Evolutionary conservation across 1,140 invertebrate species (phyloP), one percentile per base, ranked within the genome.

Genomic region (Euglossa dilemma): DNA sequence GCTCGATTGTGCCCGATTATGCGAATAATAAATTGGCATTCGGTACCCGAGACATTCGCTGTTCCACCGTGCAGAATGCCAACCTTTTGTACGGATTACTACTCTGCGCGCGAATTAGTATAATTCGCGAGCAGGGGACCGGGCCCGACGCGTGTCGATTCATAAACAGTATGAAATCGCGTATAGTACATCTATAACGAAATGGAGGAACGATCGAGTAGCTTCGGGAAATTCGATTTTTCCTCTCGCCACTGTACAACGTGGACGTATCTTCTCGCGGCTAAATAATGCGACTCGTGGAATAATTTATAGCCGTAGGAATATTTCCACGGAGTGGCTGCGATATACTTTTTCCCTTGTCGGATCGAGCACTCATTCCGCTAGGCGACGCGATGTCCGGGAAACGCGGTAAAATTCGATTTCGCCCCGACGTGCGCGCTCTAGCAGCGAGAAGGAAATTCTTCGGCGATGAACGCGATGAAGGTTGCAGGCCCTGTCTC

Each of bases 11-110:
- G 80, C 74, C 66, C 91, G 91, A 93, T 92, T 92, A 92, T 92
- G 90, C 86, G 85, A 89, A 90, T 90, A 91, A 92, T 91, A 92
- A 92, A 93, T 92, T 92, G 90, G 87, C 82, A 83, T 82, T 83
- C 87, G 87, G 57, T 70, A 78, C 59, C 78, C 73, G 76, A 75
- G 82, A 85, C 77, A 90, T 79, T 90, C 75, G 72, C 71, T 66
- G 75, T 84, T 76, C 75, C 78, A 79, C 56, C 71, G 57, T 59
- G 50, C 76, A 70, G 66, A 56, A 83, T 78, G 28, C 80, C 54
- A 43, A 23, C 72, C 80, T 81, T 81, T 81, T 81, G 72, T 76
- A 16, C 61, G 23, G 43, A 76, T 57, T 64, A 67, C 20, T 64
- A 67, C 20, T 45, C 43, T 75, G 23, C 9, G 23, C 25, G 1